A percentile compares a stretch with the other conserved stretches of the same genome.
phyloP scores from a whole-genome alignment of 2,888 invertebrate species.

The Pharmacophagus antenor region DNA sequence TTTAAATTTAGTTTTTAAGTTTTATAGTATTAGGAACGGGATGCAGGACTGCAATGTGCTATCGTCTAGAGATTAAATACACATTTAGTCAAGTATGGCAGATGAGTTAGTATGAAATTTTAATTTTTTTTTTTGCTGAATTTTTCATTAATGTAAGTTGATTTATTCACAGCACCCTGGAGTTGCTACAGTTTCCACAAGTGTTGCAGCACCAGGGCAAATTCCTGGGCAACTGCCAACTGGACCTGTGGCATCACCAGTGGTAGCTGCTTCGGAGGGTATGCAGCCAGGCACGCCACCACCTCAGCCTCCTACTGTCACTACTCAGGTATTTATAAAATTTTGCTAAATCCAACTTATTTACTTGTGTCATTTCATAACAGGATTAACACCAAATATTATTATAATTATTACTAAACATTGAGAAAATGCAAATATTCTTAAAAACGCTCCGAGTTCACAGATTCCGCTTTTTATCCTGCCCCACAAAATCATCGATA shows the following conservation, averaged over 20 bases:
- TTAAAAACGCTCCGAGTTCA: no score
- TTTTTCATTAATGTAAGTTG: conserved; percentile 7
- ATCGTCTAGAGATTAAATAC: not conserved
- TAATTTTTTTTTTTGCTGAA: not conserved
- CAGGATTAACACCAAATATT: no score
- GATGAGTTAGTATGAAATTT: no score
- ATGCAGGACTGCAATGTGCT: not conserved
- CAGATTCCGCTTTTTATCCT: no score
- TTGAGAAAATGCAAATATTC: no score
- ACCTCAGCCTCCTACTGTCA: conserved; percentile 44
- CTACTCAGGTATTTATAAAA: conserved; percentile 49
- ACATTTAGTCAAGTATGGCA: not conserved
- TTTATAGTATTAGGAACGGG: not conserved
- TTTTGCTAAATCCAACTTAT: not conserved
- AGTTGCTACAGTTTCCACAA: conserved; percentile 69
- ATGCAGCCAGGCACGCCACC: conserved; percentile 41
- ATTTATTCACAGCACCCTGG: conserved; percentile 58
- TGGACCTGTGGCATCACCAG: conserved; percentile 44
- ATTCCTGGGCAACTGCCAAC: conserved; percentile 48
- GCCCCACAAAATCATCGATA: no score
- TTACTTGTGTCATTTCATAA: not conserved
- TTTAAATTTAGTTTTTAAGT: no score
- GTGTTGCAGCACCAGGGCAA: conserved; percentile 57
- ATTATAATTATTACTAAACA: no score
- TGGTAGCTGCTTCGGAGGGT: conserved; percentile 37